Base-by-base conservation (phyloP, 2,113 vertebrate genomes). In the Corynorhinus townsendii region DNA sequence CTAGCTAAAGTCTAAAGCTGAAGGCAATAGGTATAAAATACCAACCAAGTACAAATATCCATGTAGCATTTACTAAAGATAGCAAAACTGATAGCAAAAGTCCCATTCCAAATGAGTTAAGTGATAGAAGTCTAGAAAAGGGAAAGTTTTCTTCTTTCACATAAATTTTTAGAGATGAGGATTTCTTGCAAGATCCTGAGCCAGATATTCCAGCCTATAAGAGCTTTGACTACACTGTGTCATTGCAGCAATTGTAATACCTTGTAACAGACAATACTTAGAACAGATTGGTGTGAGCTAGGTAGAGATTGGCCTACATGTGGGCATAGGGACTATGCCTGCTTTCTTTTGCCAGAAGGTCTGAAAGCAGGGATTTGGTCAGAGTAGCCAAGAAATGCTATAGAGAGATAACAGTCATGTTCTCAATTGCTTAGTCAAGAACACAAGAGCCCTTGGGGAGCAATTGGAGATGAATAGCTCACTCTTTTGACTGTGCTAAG, bases 11-110 rank as follows among this genome's bases (percentile, higher is more conserved):
- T 62, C 33, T 79, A 73, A 84, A 91, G n/a, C 33, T 38, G 4
- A 85, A 93, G 17, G 84, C 40, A 85, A 47, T 43, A 71, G 24
- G 5, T 47, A 84, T 94, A 91, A 89, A 93, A 89, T 76, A 54
- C 16, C 3, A 15, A 66, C 0, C 5, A 7, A 80, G 71, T 68
- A 9, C 40, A 87, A 89, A 71, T 14, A 87, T 71, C 1, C 30
- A 33, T 75, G 14, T n/a, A 81, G 3, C 16, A 72, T 81, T 56
- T 77, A 88, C 5, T 47, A 49, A 91, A n/a, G 14, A 1, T 45
- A 87, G 28, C 4, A 89, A 87, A 84, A 64, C 0, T n/a, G 26
- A 11, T 72, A 77, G 11, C 30, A 76, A 86, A 33, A 49, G 45
- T 1, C 4, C 7, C 45, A 71, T 26, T 66, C n/a, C 30, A 89